Conservation (phyloP, 2,888 invertebrate genomes). For the Creontiades dilutus region DNA sequence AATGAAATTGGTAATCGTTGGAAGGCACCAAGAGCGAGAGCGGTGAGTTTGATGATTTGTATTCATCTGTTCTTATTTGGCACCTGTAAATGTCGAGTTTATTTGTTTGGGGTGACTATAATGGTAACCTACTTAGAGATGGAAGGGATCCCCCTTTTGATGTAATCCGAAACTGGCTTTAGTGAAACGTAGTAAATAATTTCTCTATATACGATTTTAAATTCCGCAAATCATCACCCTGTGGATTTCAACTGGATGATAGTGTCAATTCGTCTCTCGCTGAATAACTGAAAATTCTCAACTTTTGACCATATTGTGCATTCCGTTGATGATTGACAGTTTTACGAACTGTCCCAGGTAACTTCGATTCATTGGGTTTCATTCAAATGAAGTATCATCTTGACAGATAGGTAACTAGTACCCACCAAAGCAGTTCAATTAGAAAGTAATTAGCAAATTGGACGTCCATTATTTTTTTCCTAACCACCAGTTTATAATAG, state of each 20-base stretch:
- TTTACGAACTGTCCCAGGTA: too few relatives aligned
- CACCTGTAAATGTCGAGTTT: not conserved
- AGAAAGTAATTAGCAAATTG: too few relatives aligned
- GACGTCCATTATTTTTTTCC: too few relatives aligned
- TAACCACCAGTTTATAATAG: too few relatives aligned
- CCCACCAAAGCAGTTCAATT: too few relatives aligned
- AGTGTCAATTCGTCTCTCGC: too few relatives aligned
- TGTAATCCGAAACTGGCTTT: conserved; percentile 39
- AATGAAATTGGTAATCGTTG: conserved; percentile 85
- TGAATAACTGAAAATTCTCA: not conserved
- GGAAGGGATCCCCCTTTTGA: conserved; percentile 10
- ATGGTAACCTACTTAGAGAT: conserved; percentile 50
- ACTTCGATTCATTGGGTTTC: too few relatives aligned
- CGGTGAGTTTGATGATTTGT: conserved; percentile 80
- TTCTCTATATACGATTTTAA: not conserved
- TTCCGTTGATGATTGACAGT: not conserved
- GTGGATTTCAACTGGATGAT: too few relatives aligned
- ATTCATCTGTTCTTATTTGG: not conserved
- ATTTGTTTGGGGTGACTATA: conserved; percentile 25
- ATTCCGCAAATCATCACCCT: not conserved
- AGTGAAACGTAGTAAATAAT: not conserved
- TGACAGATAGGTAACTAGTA: too few relatives aligned
- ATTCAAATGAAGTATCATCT: too few relatives aligned
- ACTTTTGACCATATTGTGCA: not conserved
- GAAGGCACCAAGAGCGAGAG: conserved; percentile 83